Evolutionary conservation across 2,888 invertebrate genomes (phyloP).

Genomic region (Galeruca laticollis): DNA sequence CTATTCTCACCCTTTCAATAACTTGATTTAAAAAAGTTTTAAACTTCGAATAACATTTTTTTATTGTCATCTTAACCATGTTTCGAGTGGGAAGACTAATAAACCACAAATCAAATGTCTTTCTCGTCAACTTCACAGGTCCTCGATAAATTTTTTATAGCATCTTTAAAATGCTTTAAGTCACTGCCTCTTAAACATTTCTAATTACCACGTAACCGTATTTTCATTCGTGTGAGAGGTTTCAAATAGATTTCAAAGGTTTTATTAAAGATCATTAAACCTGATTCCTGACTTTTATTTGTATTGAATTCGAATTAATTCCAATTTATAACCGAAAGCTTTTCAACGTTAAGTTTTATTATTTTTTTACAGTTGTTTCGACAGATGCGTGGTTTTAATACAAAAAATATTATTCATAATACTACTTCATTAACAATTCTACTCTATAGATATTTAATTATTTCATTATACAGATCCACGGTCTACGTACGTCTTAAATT

Average conservation of each 20-base stretch:
- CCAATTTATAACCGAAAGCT: slow-evolving; percentile 3
- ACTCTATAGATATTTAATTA: not conserved
- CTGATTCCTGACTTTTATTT: slow-evolving; percentile 3
- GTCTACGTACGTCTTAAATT: too few relatives aligned
- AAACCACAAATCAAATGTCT: not conserved
- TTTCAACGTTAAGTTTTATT: slow-evolving; percentile 4
- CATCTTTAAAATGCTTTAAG: not conserved
- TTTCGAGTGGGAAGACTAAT: not conserved
- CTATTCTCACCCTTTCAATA: not conserved
- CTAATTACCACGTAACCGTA: slow-evolving; percentile 12
- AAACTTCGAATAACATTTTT: not conserved
- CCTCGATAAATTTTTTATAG: not conserved
- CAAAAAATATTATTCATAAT: not conserved
- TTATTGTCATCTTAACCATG: not conserved
- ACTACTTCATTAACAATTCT: not conserved
- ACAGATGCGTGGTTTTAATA: not conserved
- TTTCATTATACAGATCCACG: not conserved
- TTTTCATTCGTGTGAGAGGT: slow-evolving; percentile 11
- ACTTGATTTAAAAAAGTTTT: not conserved
- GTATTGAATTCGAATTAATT: not conserved
- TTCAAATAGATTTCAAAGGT: slow-evolving; percentile 3
- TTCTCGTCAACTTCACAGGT: slow-evolving; percentile 5
- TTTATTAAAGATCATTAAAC: slow-evolving; percentile 11
- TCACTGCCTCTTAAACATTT: slow-evolving; percentile 1
- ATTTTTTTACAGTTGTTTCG: slow-evolving; percentile 14